These are phyloP conservation scores for Nothura maculosa DNA, from an alignment of 2,797 vertebrate genomes.

Conservation along the genomic window DNA sequence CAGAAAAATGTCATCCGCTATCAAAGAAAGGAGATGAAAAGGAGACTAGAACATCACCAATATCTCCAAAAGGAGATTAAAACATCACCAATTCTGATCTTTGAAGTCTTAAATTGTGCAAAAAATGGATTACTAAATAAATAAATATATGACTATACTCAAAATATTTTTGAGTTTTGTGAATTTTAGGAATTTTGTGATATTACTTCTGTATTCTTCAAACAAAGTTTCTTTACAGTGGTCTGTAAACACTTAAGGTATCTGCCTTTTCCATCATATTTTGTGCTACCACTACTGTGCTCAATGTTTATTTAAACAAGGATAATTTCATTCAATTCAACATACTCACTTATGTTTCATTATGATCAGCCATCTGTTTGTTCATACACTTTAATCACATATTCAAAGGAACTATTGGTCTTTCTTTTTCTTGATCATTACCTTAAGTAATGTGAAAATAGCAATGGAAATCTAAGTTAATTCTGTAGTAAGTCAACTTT, in stretches of 20 bases:
- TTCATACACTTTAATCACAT: neutral
- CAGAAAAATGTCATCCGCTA: neutral
- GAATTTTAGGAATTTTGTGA: neutral
- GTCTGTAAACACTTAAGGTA: neutral
- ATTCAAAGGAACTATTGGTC: neutral
- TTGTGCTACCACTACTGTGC: neutral
- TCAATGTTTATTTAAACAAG: neutral
- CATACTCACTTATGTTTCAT: neutral
- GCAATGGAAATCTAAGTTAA: neutral
- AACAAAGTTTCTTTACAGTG: neutral
- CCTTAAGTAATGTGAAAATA: neutral
- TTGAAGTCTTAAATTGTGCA: neutral
- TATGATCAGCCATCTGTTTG: neutral
- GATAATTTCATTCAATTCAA: neutral
- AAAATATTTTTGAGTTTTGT: too few species aligned
- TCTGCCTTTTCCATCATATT: neutral
- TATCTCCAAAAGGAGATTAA: neutral
- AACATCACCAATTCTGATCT: neutral
- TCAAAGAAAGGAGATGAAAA: neutral
- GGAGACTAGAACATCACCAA: neutral
- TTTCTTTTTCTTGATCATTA: neutral
- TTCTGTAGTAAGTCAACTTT: neutral
- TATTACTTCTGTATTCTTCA: neutral
- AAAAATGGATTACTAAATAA: neutral
- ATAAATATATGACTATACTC: fast-evolving